Conservation (phyloP, 2,888 invertebrate species). For the Ochropleura plecta region DNA sequence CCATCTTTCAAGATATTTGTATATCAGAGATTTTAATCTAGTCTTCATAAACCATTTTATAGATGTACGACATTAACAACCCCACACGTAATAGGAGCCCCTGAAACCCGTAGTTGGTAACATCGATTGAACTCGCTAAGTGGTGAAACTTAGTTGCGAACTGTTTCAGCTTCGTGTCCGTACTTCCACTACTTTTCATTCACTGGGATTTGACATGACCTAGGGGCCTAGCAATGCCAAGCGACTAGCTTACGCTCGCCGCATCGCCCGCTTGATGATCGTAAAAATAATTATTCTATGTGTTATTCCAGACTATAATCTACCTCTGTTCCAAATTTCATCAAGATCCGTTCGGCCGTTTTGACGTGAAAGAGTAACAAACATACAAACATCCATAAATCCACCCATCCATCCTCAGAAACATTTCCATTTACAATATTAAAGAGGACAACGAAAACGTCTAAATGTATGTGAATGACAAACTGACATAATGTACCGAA, state of each 20-base stretch:
- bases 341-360: no score
- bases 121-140: constrained; percentile 63
- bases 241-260: no score
- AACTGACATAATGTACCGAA: neutral
- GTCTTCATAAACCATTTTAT: neutral
- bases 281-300: no score
- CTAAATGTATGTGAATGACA: neutral
- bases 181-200: constrained; percentile 50
- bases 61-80: neutral
- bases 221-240: neutral
- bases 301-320: no score
- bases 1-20: no score
- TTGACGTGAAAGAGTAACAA: no score
- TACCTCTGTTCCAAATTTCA: no score
- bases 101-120: constrained; percentile 38
- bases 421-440: no score
- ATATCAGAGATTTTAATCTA: neutral
- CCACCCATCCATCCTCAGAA: no score
- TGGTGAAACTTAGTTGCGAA: constrained; percentile 55
- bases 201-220: constrained; percentile 18
- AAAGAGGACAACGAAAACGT: neutral
- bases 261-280: no score
- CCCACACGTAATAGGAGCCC: constrained; percentile 33
- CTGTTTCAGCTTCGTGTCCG: constrained; percentile 25
- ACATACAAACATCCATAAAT: no score